Percentiles rank a stretch among this genome's conserved stretches.
phyloP scores from a whole-genome alignment of 1,140 invertebrate genomes.

The Drosophila bifasciata region DNA sequence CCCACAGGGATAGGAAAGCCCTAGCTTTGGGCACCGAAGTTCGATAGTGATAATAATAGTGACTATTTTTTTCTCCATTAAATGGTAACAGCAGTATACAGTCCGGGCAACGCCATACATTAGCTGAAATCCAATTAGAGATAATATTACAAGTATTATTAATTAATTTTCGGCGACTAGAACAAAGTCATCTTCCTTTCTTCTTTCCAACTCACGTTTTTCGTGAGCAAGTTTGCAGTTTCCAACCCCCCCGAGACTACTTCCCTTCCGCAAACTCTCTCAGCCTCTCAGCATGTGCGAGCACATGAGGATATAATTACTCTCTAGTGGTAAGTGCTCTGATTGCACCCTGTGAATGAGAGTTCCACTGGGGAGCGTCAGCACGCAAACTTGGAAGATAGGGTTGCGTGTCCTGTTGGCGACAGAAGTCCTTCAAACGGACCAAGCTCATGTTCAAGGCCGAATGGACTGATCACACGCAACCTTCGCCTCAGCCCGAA shows the following conservation, averaged over 20 bases:
- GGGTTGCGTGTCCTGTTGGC: slow-evolving; percentile 3
- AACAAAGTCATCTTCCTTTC: slow-evolving; percentile 8
- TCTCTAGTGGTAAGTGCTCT: slow-evolving; percentile 38
- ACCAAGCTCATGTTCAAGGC: slow-evolving; percentile 2
- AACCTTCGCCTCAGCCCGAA: neutral
- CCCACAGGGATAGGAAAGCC: no score
- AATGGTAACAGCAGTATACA: no score
- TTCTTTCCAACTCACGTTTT: slow-evolving; percentile 2
- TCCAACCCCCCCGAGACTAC: slow-evolving; percentile 6
- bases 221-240: slow-evolving; percentile 29
- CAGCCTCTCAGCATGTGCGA: slow-evolving; percentile 22
- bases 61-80: no score
- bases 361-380: slow-evolving; percentile 26
- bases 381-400: slow-evolving; percentile 5
- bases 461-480: slow-evolving; percentile 9
- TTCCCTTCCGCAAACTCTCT: slow-evolving; percentile 10
- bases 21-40: no score
- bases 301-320: slow-evolving; percentile 46
- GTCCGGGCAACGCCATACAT: neutral
- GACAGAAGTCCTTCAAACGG: no score
- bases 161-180: slow-evolving; percentile 51
- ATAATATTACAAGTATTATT: slow-evolving; percentile 53
- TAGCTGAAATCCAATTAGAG: slow-evolving; percentile 50
- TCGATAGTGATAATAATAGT: no score
- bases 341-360: slow-evolving; percentile 18